Percentiles rank a stretch among this genome's conserved stretches.
phyloP scores from a whole-genome alignment of 35 echinoderm and acorn worm genomes.

The Lytechinus variegatus region DNA sequence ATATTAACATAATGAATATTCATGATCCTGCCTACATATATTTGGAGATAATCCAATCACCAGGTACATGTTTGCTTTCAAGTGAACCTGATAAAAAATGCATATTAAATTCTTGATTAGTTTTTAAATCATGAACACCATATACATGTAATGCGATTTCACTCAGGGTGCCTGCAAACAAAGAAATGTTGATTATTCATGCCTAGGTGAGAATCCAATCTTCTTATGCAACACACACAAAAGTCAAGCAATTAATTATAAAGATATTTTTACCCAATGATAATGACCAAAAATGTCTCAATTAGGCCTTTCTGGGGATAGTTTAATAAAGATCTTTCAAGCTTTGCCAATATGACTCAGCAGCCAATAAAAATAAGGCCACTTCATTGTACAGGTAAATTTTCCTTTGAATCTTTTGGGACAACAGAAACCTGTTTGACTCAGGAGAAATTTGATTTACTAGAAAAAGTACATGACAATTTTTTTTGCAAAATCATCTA shows the following conservation, averaged over 20 bases:
- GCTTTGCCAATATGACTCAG: too few relatives aligned
- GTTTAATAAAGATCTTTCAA: too few relatives aligned
- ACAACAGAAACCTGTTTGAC: too few relatives aligned
- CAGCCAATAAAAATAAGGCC: too few relatives aligned
- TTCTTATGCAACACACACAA: neutral
- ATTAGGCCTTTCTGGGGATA: too few relatives aligned
- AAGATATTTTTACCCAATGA: too few relatives aligned
- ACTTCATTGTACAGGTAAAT: too few relatives aligned
- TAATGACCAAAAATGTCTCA: too few relatives aligned
- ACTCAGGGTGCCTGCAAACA: neutral
- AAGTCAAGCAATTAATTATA: neutral
- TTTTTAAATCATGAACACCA: neutral
- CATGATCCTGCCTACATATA: neutral
- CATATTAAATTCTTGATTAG: neutral
- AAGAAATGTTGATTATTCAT: neutral
- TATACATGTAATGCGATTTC: neutral
- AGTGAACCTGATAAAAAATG: neutral
- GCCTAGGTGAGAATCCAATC: neutral
- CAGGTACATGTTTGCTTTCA: neutral
- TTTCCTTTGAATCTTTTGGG: too few relatives aligned
- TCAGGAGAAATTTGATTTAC: too few relatives aligned
- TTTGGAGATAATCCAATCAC: neutral
- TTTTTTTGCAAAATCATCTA: too few relatives aligned
- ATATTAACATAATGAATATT: neutral
- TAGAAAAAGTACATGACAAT: too few relatives aligned